phyloP scores from a whole-genome alignment of 2,888 invertebrate species.

The Ypsolopha scabrella region DNA sequence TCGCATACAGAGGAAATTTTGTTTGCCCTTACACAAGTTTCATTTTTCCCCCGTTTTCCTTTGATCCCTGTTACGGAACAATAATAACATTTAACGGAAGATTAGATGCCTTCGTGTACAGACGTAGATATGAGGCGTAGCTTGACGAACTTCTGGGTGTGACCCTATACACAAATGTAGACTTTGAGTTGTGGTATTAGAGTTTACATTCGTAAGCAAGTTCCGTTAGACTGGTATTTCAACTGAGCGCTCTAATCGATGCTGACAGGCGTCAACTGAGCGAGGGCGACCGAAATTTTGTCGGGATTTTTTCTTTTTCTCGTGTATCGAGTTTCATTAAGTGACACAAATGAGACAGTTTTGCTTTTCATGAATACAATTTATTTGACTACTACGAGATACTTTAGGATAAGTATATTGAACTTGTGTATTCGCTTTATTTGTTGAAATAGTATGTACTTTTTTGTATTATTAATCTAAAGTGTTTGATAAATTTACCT shows the following conservation, averaged over 20 bases:
- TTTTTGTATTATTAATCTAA: not conserved
- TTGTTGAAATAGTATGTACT: not conserved
- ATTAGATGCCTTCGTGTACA: not conserved
- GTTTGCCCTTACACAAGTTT: not conserved
- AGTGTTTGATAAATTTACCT: no score
- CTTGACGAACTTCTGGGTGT: not conserved
- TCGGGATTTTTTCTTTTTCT: conserved; percentile 19
- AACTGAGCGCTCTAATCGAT: conserved; percentile 22
- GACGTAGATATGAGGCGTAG: not conserved
- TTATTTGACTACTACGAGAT: not conserved
- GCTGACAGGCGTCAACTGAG: conserved; percentile 30
- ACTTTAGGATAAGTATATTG: not conserved
- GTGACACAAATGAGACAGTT: conserved; percentile 1
- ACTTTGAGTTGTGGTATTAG: not conserved
- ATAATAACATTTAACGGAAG: conserved; percentile 2
- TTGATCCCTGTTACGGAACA: not conserved
- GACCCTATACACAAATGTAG: not conserved
- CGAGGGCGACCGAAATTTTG: conserved; percentile 26
- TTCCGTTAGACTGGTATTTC: not conserved
- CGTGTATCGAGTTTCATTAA: conserved; percentile 25
- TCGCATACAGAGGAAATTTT: not conserved
- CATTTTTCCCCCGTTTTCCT: not conserved
- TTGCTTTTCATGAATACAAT: not conserved
- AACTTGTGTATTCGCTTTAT: not conserved
- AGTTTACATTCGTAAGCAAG: not conserved